Evolutionary conservation across 2,113 vertebrate genomes (phyloP), one percentile per base, ranked within the genome.

Genomic region (Grantiella picta): DNA sequence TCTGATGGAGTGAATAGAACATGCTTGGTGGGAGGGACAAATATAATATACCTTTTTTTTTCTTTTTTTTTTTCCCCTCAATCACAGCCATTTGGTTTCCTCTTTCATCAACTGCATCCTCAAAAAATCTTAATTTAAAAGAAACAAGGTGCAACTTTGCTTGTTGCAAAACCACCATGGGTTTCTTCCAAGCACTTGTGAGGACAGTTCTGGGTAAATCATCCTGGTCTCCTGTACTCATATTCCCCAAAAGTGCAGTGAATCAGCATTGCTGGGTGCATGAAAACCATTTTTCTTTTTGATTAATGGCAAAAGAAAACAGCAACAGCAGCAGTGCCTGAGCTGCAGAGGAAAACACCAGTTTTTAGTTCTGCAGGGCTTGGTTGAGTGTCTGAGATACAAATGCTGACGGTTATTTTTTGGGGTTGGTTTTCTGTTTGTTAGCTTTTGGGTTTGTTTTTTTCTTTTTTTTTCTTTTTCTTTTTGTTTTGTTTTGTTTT

Each of bases 41-140:
- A 56, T 17, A 35, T 11, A 33, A 80, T 42, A 28, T 15, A 25
- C 3, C 24, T 69, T 2, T 64, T 64, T 11, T 50, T 60, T 73
- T n/a, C n/a, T n/a, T 59, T 64, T 64, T 11, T 47, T 64, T 73
- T 59, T 81, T 86, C 12, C 45, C 29, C 28, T 64, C 54, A 78
- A 10, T 33, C 21, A 25, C 68, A 53, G 27, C 11, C 1, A 0
- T 28, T 73, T 3, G 0, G 7, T 66, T 66, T 63, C 28, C 20
- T 78, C 29, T 68, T 85, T 78, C 40, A 57, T 68, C 28, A 59
- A 60, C 13, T 11, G 25, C 2, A 1, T 79, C 38, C n/a, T 65
- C 2, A 3, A 71, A 90, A 77, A 36, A 27, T 3, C 3, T 27
- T 66, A 47, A 36, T 76, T 75, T n/a, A 35, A 66, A 73, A 70